Conservation (phyloP, 1,140 invertebrate species). For the Lysiphlebus fabarum region DNA sequence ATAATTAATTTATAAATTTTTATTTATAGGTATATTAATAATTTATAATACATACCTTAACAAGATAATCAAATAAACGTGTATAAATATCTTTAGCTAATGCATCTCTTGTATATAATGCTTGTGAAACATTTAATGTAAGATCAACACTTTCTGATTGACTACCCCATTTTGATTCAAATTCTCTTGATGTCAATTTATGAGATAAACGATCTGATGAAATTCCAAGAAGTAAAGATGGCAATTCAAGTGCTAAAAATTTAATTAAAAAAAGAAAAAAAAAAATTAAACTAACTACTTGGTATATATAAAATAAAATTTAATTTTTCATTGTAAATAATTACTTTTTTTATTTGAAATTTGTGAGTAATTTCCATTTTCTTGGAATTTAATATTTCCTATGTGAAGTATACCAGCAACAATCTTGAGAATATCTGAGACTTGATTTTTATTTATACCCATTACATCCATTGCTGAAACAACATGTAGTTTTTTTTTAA, state of each 20-base stretch:
- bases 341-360: constrained; percentile 62
- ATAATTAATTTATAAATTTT: too few relatives aligned
- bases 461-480: constrained; percentile 68
- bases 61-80: constrained; percentile 69
- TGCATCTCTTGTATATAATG: constrained; percentile 66
- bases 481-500: constrained; percentile 10
- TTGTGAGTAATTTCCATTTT: constrained; percentile 65
- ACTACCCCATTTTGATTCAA: constrained; percentile 75
- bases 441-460: constrained; percentile 59
- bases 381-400: constrained; percentile 67
- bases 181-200: constrained; percentile 65
- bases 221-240: constrained; percentile 65
- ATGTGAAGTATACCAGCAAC: constrained; percentile 70
- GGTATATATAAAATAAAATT: constrained; percentile 13
- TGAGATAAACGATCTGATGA: constrained; percentile 59
- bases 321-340: constrained; percentile 31
- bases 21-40: too few relatives aligned
- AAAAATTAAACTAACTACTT: constrained; percentile 9
- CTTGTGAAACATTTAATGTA: constrained; percentile 66
- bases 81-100: constrained; percentile 70
- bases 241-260: constrained; percentile 63
- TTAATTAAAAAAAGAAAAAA: too few relatives aligned
- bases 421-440: constrained; percentile 62
- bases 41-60: constrained; percentile 45
- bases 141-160: constrained; percentile 69